These are phyloP conservation scores for Sorex fumeus DNA, from an alignment of 2,113 vertebrate genomes.

Conservation along the genomic window DNA sequence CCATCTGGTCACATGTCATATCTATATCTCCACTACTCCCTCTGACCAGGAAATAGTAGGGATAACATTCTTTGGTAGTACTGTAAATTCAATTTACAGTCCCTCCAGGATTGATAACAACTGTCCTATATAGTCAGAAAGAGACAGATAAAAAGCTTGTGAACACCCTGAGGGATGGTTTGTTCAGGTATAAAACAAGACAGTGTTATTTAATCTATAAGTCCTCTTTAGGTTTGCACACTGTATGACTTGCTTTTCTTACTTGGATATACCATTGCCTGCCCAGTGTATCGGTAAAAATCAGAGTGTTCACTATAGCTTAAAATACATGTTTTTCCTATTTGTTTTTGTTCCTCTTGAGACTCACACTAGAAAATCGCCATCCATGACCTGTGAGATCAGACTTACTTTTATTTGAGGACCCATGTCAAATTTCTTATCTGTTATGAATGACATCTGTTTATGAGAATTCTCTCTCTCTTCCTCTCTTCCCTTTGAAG, in stretches of 20 bases:
- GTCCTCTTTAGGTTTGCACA: not conserved
- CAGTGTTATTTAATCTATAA: not conserved
- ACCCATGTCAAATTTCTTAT: not conserved
- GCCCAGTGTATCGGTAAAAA: not conserved
- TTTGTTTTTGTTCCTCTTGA: not conserved
- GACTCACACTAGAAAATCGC: not conserved
- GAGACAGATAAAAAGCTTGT: not conserved
- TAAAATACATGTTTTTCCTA: not conserved
- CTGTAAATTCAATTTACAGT: slow-evolving; percentile 2
- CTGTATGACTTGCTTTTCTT: not conserved
- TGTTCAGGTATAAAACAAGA: not conserved
- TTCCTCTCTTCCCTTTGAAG: not conserved
- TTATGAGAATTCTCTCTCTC: not conserved
- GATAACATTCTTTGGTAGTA: not conserved
- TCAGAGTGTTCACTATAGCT: not conserved
- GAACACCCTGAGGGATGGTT: not conserved
- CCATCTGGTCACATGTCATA: not conserved
- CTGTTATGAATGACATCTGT: not conserved
- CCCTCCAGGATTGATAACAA: too few relatives aligned
- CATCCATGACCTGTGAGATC: not conserved
- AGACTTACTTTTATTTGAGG: slow-evolving; percentile 14
- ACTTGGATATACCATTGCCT: not conserved
- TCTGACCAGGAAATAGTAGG: not conserved
- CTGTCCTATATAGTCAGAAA: too few relatives aligned
- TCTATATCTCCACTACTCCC: not conserved